Evolutionary conservation across 2,113 vertebrate species (phyloP).

Genomic region (Xyliphius kryptos): DNA sequence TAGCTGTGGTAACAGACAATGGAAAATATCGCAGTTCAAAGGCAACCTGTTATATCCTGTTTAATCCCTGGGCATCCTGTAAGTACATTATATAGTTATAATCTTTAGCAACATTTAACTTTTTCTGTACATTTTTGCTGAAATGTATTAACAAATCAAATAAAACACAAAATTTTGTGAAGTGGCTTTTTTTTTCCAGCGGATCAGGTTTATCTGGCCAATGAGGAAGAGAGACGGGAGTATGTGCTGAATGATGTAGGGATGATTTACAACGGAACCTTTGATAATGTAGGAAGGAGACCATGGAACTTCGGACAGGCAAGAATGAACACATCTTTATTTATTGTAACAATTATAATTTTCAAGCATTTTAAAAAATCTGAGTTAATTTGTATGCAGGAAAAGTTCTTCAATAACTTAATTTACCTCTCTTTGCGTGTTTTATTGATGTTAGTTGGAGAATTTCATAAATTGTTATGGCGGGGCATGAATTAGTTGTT

Average conservation of each 20-base stretch:
- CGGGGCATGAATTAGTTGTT: no score
- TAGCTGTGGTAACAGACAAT: slow-evolving; percentile 58
- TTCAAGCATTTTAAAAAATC: no score
- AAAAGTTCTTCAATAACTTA: no score
- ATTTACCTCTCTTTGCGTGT: no score
- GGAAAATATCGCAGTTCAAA: slow-evolving; percentile 61
- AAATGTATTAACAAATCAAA: background rate
- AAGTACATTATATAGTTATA: slow-evolving; percentile 22
- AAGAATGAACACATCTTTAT: slow-evolving; percentile 24
- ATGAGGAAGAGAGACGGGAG: slow-evolving; percentile 68
- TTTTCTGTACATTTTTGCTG: background rate
- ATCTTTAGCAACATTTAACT: no score
- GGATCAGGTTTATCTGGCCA: slow-evolving; percentile 68
- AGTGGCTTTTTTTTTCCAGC: slow-evolving; percentile 52
- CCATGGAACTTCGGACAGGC: slow-evolving; percentile 89
- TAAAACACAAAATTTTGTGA: no score
- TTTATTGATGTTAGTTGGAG: no score
- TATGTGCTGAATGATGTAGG: slow-evolving; percentile 83
- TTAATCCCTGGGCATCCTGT: slow-evolving; percentile 86
- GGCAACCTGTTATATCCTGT: slow-evolving; percentile 79
- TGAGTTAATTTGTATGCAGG: no score
- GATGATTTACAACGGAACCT: slow-evolving; percentile 69
- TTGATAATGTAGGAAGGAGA: slow-evolving; percentile 44
- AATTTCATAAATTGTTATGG: no score
- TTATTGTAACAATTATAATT: no score